Conservation (phyloP, 2,113 vertebrate genomes). For the Zosterops lateralis region DNA sequence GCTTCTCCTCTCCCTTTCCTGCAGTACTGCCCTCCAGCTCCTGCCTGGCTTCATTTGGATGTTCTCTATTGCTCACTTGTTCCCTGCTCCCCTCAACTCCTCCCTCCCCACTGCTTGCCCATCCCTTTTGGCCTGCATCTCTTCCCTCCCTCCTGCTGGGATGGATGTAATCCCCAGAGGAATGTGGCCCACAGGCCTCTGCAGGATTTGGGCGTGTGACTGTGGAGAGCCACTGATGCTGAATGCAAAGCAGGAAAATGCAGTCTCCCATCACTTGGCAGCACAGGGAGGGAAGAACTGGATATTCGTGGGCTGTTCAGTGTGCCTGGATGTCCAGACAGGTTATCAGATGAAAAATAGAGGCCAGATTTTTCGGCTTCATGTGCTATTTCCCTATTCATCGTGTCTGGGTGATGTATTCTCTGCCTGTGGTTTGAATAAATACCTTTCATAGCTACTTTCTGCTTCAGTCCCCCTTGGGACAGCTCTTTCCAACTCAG, state of each 20-base stretch:
- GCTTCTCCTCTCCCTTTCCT: neutral
- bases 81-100: neutral
- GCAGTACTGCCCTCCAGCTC: neutral
- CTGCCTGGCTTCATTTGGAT: neutral
- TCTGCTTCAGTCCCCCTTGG: neutral
- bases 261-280: neutral
- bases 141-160: neutral
- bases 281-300: neutral
- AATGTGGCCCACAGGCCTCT: constrained; percentile 26
- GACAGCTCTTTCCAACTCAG: neutral
- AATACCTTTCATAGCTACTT: constrained; percentile 7
- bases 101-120: neutral
- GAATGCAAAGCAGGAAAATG: neutral
- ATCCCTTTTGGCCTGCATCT: neutral
- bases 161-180: neutral
- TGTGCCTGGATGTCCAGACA: neutral
- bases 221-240: neutral
- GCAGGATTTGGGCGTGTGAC: neutral
- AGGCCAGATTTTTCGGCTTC: neutral
- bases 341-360: neutral
- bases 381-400: neutral
- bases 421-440: constrained; percentile 25
- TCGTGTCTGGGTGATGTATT: neutral
- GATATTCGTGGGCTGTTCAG: neutral
- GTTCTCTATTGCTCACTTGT: neutral